Evolutionary conservation across 92 coral and sea anemone genomes (phyloP).

Genomic region (Nematostella vectensis): DNA sequence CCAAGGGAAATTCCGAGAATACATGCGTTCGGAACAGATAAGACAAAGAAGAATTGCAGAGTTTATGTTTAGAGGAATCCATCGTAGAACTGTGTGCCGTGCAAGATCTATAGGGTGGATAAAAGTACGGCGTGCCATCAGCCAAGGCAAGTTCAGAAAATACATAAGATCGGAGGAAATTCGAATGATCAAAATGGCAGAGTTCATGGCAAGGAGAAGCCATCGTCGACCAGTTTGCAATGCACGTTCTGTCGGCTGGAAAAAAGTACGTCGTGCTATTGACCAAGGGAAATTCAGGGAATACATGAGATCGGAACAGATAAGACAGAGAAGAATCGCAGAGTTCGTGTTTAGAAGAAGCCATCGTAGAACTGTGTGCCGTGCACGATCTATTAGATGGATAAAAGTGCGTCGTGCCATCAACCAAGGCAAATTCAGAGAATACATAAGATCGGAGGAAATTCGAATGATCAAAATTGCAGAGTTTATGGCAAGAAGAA

Average conservation of each 20-base stretch:
- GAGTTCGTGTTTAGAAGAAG: background rate
- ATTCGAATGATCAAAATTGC: background rate
- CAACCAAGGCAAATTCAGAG: background rate
- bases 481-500: background rate
- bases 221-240: background rate
- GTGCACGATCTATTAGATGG: background rate
- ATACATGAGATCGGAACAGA: background rate
- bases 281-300: background rate
- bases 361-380: background rate
- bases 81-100: background rate
- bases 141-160: background rate
- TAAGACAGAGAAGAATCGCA: background rate
- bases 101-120: background rate
- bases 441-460: background rate
- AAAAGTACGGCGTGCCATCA: background rate
- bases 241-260: background rate
- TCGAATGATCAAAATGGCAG: background rate
- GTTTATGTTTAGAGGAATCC: background rate
- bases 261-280: background rate
- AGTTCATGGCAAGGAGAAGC: background rate
- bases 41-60: background rate
- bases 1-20: background rate
- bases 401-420: background rate
- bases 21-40: background rate
- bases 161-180: background rate